These are phyloP conservation scores for Scaptomyza parva DNA, from an alignment of 2,888 invertebrate genomes.

Conservation along the genomic window DNA sequence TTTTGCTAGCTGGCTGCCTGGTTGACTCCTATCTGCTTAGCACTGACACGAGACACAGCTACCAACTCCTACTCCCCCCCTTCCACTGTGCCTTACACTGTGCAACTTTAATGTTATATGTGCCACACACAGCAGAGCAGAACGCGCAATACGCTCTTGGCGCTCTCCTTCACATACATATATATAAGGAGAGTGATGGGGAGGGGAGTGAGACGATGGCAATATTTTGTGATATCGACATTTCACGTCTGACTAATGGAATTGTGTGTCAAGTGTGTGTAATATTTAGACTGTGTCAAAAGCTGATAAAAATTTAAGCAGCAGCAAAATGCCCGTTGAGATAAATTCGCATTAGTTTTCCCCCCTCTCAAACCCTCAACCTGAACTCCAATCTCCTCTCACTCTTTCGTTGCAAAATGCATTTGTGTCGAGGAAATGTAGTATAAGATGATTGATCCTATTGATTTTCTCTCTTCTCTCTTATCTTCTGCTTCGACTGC, in stretches of 20 bases:
- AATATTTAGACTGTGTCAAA: conserved; percentile 80
- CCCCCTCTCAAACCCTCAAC: not conserved
- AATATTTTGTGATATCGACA: conserved; percentile 62
- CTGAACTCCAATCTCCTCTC: too few species aligned
- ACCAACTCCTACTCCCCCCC: not conserved
- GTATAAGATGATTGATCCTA: conserved; percentile 74
- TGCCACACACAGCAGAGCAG: too few species aligned
- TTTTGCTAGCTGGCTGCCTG: not conserved
- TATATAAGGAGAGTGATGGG: too few species aligned
- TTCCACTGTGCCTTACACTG: not conserved
- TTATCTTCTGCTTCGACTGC: too few species aligned
- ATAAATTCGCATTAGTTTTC: conserved; percentile 50
- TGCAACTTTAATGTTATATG: conserved; percentile 80
- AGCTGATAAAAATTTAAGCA: conserved; percentile 80
- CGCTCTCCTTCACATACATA: too few species aligned
- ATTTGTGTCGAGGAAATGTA: conserved; percentile 21
- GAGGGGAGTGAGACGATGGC: too few species aligned
- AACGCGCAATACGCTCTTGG: conserved; percentile 39
- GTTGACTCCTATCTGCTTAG: conserved; percentile 36
- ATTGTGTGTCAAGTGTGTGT: conserved; percentile 81
- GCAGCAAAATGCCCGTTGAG: conserved; percentile 61
- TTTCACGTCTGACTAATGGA: conserved; percentile 76
- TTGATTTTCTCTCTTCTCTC: conserved; percentile 71
- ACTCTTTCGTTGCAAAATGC: not conserved
- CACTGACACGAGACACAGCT: conserved; percentile 23